Conservation (phyloP, 2,888 invertebrate genomes). For the Oxystoma pomonae region DNA sequence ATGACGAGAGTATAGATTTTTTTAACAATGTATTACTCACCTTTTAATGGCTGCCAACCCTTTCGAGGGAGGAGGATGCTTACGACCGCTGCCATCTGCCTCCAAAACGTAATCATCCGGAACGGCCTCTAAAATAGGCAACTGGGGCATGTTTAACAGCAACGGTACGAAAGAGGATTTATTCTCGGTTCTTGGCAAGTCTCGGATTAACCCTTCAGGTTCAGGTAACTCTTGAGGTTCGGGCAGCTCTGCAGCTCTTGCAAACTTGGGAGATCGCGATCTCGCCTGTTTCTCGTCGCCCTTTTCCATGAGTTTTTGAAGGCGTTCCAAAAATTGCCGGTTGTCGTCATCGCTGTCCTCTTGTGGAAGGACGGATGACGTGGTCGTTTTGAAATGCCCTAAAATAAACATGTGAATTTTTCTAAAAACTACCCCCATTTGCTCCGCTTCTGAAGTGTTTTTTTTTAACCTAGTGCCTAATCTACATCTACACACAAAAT, state of each 20-base stretch:
- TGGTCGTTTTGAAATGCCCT: no score
- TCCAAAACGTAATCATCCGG: slow-evolving; percentile 8
- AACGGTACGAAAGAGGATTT: slow-evolving; percentile 37
- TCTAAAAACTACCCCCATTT: no score
- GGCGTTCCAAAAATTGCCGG: slow-evolving; percentile 26
- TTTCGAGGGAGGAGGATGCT: slow-evolving; percentile 43
- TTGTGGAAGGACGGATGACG: neutral
- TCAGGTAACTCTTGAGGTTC: neutral
- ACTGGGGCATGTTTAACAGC: slow-evolving; percentile 43
- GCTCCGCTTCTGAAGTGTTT: no score
- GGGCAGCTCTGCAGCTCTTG: neutral
- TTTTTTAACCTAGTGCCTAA: no score
- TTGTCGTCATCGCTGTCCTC: slow-evolving; percentile 11
- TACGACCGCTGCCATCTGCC: slow-evolving; percentile 19
- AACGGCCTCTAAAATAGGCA: slow-evolving; percentile 38
- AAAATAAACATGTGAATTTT: no score
- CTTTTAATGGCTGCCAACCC: slow-evolving; percentile 34
- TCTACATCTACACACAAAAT: no score
- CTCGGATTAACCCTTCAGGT: neutral
- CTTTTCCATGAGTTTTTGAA: slow-evolving; percentile 23
- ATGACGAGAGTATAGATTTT: no score
- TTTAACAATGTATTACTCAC: no score
- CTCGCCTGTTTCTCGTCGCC: slow-evolving; percentile 2
- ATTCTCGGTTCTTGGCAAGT: neutral
- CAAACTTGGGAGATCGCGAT: neutral